These are phyloP conservation scores for Chiridota heheva DNA, from an alignment of 35 echinoderm and acorn worm genomes.

Conservation along the genomic window DNA sequence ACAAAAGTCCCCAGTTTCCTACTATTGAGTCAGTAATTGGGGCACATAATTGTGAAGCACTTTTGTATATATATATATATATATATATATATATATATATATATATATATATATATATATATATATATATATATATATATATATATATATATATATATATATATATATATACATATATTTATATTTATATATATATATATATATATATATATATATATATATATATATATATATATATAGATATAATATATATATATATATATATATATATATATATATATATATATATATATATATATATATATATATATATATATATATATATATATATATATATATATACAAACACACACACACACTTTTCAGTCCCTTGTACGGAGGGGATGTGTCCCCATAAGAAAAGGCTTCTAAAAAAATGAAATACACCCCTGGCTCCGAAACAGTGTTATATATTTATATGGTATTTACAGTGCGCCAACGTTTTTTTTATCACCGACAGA, in stretches of 20 bases:
- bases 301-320: conserved; percentile 3
- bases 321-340: background rate
- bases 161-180: background rate
- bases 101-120: conserved; percentile 8
- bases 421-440: too few species aligned
- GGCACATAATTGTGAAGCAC: too few species aligned
- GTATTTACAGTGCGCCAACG: too few species aligned
- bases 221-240: too few species aligned
- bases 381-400: background rate
- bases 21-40: too few species aligned
- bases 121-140: background rate
- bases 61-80: background rate
- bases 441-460: too few species aligned
- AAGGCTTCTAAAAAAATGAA: too few species aligned
- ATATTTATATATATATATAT: background rate
- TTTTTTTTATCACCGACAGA: too few species aligned
- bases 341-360: conserved; percentile 4
- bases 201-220: conserved; percentile 4
- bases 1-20: too few species aligned
- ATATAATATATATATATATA: too few species aligned
- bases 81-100: background rate
- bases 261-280: background rate
- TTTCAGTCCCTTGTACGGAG: background rate
- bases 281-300: conserved; percentile 2
- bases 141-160: background rate